These are phyloP conservation scores for Forficula auricularia DNA, from an alignment of 1,140 invertebrate species.

Conservation along the genomic window DNA sequence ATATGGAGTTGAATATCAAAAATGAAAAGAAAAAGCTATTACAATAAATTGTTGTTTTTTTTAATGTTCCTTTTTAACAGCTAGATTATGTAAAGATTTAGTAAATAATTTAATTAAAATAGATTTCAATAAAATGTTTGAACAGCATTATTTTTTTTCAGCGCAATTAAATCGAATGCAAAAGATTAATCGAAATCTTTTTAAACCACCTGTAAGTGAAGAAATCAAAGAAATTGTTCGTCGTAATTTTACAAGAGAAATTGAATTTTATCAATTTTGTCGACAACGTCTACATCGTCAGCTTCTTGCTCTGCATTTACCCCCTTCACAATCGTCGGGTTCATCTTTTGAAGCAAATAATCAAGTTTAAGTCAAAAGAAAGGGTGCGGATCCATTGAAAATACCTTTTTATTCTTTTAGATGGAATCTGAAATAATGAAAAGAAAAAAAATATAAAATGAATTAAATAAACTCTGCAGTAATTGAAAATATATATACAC, in stretches of 20 bases:
- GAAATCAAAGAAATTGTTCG: conserved; percentile 71
- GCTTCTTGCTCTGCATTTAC: conserved; percentile 43
- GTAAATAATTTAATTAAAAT: too few relatives aligned
- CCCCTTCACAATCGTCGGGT: neutral
- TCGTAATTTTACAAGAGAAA: conserved; percentile 71
- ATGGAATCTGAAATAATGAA: too few relatives aligned
- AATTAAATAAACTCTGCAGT: too few relatives aligned
- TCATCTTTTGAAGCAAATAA: neutral
- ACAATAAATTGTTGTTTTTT: too few relatives aligned
- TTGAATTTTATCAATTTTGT: conserved; percentile 83
- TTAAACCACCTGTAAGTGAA: conserved; percentile 71
- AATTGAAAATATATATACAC: too few relatives aligned
- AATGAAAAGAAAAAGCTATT: too few relatives aligned
- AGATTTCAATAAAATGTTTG: too few relatives aligned
- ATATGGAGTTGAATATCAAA: too few relatives aligned
- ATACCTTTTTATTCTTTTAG: neutral
- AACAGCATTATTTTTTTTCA: conserved; percentile 29
- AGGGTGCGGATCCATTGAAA: neutral
- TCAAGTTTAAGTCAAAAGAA: neutral
- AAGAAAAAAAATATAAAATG: too few relatives aligned
- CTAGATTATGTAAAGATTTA: too few relatives aligned
- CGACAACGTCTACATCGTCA: conserved; percentile 66
- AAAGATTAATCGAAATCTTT: conserved; percentile 67
- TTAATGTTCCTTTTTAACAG: too few relatives aligned
- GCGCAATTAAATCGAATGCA: conserved; percentile 54